phyloP scores from a whole-genome alignment of 2,797 vertebrate genomes.

The Cyclura pinguis region DNA sequence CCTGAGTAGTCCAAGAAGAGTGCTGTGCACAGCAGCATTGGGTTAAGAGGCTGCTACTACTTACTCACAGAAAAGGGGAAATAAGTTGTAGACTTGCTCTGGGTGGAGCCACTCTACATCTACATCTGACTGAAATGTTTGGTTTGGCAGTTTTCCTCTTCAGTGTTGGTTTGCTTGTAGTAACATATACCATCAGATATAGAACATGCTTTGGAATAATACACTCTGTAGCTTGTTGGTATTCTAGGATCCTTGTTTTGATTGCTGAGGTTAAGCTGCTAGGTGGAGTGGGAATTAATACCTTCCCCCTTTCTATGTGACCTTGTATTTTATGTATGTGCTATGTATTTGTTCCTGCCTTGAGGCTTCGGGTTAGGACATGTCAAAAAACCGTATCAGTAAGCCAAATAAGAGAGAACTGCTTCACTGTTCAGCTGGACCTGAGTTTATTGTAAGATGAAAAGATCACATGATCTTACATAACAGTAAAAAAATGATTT shows the following conservation, averaged over 20 bases:
- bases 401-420: background rate
- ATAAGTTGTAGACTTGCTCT: background rate
- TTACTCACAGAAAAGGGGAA: background rate
- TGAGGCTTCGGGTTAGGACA: background rate
- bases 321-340: background rate
- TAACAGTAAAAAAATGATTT: background rate
- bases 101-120: background rate
- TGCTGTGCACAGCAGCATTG: background rate
- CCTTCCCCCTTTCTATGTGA: no score
- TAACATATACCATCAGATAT: conserved; percentile 17
- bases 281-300: background rate
- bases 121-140: background rate
- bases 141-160: background rate
- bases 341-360: background rate
- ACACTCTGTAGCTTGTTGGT: background rate
- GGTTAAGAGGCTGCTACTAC: background rate
- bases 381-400: background rate
- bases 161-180: background rate
- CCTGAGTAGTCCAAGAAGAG: no score
- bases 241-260: conserved; percentile 7
- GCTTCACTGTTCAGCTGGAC: background rate
- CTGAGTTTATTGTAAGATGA: background rate
- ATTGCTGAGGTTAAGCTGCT: conserved; percentile 11
- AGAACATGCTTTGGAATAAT: conserved; percentile 2
- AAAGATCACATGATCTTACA: background rate